phyloP scores from a whole-genome alignment of 64 coral and sea anemone species.

The Stylophora pistillata region DNA sequence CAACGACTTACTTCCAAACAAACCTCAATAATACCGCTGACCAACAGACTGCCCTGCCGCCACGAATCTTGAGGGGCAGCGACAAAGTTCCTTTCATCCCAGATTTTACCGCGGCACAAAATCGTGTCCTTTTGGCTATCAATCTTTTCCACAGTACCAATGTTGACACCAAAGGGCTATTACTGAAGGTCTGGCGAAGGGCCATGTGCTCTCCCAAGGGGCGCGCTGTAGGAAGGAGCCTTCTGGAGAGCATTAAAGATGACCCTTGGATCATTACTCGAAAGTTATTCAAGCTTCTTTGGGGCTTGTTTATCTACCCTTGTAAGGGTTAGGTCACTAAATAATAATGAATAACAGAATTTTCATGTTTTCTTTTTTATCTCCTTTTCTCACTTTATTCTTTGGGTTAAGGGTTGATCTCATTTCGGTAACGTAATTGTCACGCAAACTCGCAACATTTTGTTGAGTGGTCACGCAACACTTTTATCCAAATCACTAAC shows the following conservation, averaged over 20 bases:
- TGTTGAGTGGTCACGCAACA: too few species aligned
- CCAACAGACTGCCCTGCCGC: slow-evolving; percentile 64
- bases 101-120: slow-evolving; percentile 67
- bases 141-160: slow-evolving; percentile 61
- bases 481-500: too few species aligned
- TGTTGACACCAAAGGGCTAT: slow-evolving; percentile 32
- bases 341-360: too few species aligned
- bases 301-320: slow-evolving; percentile 57
- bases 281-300: slow-evolving; percentile 56
- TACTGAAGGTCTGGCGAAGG: slow-evolving; percentile 65
- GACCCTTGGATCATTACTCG: slow-evolving; percentile 30
- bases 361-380: background rate
- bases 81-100: slow-evolving; percentile 70
- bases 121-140: slow-evolving; percentile 59
- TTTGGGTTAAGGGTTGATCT: too few species aligned
- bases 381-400: too few species aligned
- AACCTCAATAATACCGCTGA: slow-evolving; percentile 72
- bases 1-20: slow-evolving; percentile 75
- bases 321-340: too few species aligned
- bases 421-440: too few species aligned
- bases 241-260: slow-evolving; percentile 48
- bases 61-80: slow-evolving; percentile 32
- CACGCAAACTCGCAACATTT: too few species aligned
- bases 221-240: slow-evolving; percentile 60
- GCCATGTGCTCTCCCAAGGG: slow-evolving; percentile 81